Base-by-base conservation (phyloP, 2,888 invertebrate species). In the Orchesellides sinensis region DNA sequence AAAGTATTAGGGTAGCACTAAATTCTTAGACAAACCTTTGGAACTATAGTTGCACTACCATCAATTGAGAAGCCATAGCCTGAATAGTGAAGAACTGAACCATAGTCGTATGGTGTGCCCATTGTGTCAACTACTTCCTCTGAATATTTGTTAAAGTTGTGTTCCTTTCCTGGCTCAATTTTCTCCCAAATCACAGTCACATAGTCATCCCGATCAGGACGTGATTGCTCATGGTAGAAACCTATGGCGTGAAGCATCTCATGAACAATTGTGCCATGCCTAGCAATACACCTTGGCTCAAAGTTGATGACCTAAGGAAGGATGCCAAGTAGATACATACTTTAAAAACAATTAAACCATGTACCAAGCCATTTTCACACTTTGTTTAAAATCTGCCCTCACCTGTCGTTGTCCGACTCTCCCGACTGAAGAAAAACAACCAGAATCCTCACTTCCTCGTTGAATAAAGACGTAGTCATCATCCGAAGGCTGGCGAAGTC, bases 21-120 rank as follows among this genome's bases (percentile, higher is more conserved):
- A 27, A 72, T 25, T 12, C 19, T 3, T 69, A n/a, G n/a, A 54
- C 21, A 2, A 88, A 91, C 92, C 89, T 91, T 89, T 0, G 94
- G 92, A 52, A 93, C 91, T 63, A 95, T 95, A 0, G 95, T 95
- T 56, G 91, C 91, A 85, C 92, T 91, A 35, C 93, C 93, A 89
- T 94, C 93, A 88, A 92, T 93, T 0, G 94, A 93, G 89, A 95
- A 95, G 0, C 94, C 94, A 27, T 90, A 90, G 29, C 91, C 91
- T 56, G 93, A 92, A 87, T 95, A 95, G 88, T 95, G 95, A 94
- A 95, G 94, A 0, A 95, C 92, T 88, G 94, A 94, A 8, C 90
- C 91, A 86, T 94, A 95, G 89, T 95, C 95, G 88, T 95, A 95
- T 2, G 91, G 90, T 45, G 93, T 92, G 0, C 93, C 93, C 87